phyloP scores from a whole-genome alignment of 2,888 invertebrate genomes.

The Caenorhabditis sp. region DNA sequence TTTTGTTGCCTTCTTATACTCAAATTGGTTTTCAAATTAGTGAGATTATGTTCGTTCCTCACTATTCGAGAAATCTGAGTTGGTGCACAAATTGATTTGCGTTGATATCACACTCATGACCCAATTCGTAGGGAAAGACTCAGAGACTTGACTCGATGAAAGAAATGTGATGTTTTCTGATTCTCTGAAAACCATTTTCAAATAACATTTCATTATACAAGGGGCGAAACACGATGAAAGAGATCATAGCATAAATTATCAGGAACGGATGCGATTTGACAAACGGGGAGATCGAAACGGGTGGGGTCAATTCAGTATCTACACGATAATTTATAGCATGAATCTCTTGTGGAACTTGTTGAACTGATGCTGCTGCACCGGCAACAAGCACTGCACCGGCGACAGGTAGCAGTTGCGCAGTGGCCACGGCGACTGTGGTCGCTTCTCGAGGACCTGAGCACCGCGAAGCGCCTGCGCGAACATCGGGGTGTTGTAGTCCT shows the following conservation, averaged over 20 bases:
- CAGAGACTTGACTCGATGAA: too few relatives aligned
- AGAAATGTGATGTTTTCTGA: too few relatives aligned
- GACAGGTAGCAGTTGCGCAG: conserved; percentile 68
- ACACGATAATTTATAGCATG: conserved; percentile 29
- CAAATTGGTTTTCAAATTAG: too few relatives aligned
- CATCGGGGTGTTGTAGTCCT: conserved; percentile 43
- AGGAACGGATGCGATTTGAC: conserved; percentile 24
- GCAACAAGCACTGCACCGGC: conserved; percentile 64
- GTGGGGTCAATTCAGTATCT: neutral
- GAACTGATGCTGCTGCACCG: conserved; percentile 64
- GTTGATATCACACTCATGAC: too few relatives aligned
- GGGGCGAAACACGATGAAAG: too few relatives aligned
- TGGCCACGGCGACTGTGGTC: conserved; percentile 58
- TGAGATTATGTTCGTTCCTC: too few relatives aligned
- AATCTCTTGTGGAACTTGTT: conserved; percentile 65
- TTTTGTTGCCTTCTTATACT: too few relatives aligned
- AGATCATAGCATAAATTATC: conserved; percentile 34
- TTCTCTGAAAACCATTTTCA: too few relatives aligned
- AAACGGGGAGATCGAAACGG: neutral
- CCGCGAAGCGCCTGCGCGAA: conserved; percentile 33
- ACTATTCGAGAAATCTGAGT: too few relatives aligned
- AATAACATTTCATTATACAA: too few relatives aligned
- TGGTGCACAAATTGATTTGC: too few relatives aligned
- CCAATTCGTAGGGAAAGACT: too few relatives aligned
- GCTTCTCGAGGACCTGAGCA: conserved; percentile 51